Conservation (phyloP, 2,113 vertebrate species). For the Eurystomus gularis region DNA sequence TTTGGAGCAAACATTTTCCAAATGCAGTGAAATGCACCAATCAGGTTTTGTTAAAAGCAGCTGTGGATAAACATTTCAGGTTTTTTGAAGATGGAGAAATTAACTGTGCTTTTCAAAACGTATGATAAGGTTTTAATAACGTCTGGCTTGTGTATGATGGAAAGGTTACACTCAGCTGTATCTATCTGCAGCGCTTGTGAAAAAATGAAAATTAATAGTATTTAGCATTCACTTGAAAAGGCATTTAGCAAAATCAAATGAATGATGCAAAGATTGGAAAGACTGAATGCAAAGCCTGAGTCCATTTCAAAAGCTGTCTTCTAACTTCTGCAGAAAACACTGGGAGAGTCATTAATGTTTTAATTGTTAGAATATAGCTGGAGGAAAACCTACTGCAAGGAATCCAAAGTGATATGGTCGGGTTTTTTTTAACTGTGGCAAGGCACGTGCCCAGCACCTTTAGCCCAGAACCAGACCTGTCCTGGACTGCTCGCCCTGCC, state of each 20-base stretch:
- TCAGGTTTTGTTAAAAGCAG: constrained; percentile 15
- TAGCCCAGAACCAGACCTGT: background rate
- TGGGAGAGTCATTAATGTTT: background rate
- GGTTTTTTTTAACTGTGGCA: background rate
- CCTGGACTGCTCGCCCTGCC: background rate
- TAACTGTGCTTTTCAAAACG: background rate
- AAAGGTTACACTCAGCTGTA: background rate
- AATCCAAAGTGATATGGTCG: background rate
- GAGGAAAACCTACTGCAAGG: background rate
- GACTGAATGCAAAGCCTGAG: background rate
- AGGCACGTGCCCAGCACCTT: accelerated
- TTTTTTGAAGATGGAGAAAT: background rate
- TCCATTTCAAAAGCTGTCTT: background rate
- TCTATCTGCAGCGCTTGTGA: background rate
- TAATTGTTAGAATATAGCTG: background rate
- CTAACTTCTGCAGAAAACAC: background rate
- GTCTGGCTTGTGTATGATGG: background rate
- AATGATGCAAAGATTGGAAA: background rate
- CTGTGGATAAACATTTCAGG: background rate
- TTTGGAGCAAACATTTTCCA: background rate
- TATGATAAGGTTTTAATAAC: background rate
- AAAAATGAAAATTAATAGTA: background rate
- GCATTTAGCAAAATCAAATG: background rate
- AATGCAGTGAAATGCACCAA: constrained; percentile 4
- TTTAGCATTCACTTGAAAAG: background rate